phyloP scores from a whole-genome alignment of 2,888 invertebrate species.

The Heliconius sara region DNA sequence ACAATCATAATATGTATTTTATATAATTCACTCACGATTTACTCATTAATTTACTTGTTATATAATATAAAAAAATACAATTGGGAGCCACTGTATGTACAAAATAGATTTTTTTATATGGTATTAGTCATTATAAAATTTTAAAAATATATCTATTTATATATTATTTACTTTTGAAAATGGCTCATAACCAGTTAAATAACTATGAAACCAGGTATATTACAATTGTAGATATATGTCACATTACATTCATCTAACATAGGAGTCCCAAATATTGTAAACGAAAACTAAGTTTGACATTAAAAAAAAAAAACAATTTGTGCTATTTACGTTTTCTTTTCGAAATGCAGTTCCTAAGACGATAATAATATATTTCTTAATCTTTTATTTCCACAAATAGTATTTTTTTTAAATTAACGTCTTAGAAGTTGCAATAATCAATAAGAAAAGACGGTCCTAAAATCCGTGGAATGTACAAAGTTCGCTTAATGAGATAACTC shows the following conservation, averaged over 20 bases:
- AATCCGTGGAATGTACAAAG: slow-evolving; percentile 80
- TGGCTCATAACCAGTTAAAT: slow-evolving; percentile 56
- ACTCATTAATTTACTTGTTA: slow-evolving; percentile 53
- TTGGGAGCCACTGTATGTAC: slow-evolving; percentile 37
- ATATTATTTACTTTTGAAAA: slow-evolving; percentile 37
- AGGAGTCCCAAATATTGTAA: slow-evolving; percentile 59
- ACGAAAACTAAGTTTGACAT: slow-evolving; percentile 37
- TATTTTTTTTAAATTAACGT: background rate
- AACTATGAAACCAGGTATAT: slow-evolving; percentile 32
- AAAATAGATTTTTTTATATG: slow-evolving; percentile 1
- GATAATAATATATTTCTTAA: background rate
- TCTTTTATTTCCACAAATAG: background rate
- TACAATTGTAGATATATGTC: slow-evolving; percentile 60
- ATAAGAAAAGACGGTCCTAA: slow-evolving; percentile 35
- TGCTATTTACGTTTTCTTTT: slow-evolving; percentile 39
- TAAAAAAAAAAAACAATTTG: slow-evolving; percentile 52
- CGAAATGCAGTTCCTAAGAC: slow-evolving; percentile 55
- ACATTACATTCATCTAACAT: slow-evolving; percentile 68
- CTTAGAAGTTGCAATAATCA: slow-evolving; percentile 50
- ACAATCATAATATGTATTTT: slow-evolving; percentile 54
- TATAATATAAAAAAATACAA: slow-evolving; percentile 57
- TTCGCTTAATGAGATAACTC: slow-evolving; percentile 70
- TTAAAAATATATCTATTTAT: slow-evolving; percentile 1
- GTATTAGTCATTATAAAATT: slow-evolving; percentile 5
- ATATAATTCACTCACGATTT: slow-evolving; percentile 70